A percentile compares a stretch with the other conserved stretches of the same genome.
These are phyloP conservation scores for Limanda limanda DNA, from an alignment of 2,113 vertebrate species.

Conservation along the genomic window DNA sequence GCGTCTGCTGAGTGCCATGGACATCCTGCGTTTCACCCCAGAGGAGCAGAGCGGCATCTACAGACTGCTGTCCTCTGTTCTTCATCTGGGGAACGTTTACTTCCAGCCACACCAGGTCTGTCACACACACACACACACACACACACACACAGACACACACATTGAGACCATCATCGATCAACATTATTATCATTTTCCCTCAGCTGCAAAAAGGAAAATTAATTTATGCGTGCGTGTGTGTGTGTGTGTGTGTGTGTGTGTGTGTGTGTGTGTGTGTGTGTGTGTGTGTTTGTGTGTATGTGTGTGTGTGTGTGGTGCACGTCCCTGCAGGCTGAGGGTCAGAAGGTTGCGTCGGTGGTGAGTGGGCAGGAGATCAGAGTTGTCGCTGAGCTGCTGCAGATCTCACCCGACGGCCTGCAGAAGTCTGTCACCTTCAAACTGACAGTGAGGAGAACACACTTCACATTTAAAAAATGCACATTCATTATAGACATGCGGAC, in stretches of 20 bases:
- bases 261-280: background rate
- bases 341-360: constrained; percentile 90
- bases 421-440: constrained; percentile 96
- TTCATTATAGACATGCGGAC: background rate
- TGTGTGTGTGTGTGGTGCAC: too few relatives aligned
- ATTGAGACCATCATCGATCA: too few relatives aligned
- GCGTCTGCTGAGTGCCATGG: constrained; percentile 93
- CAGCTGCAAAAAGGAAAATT: constrained; percentile 28
- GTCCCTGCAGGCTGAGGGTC: constrained; percentile 85
- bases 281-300: background rate
- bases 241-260: background rate
- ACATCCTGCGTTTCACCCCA: constrained; percentile 89
- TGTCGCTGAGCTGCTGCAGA: constrained; percentile 92
- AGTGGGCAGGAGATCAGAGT: constrained; percentile 92
- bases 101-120: constrained; percentile 82
- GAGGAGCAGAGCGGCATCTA: constrained; percentile 95
- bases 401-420: constrained; percentile 94
- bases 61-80: constrained; percentile 93
- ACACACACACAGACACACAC: constrained; percentile 6
- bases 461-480: background rate
- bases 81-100: constrained; percentile 96
- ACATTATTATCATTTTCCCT: constrained; percentile 5
- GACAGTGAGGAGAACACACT: constrained; percentile 84
- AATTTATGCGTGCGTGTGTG: background rate
- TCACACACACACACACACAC: constrained; percentile 2